Evolutionary conservation across 2,888 invertebrate genomes (phyloP), one percentile per base, ranked within the genome.

Genomic region (Drosophila histrio): DNA sequence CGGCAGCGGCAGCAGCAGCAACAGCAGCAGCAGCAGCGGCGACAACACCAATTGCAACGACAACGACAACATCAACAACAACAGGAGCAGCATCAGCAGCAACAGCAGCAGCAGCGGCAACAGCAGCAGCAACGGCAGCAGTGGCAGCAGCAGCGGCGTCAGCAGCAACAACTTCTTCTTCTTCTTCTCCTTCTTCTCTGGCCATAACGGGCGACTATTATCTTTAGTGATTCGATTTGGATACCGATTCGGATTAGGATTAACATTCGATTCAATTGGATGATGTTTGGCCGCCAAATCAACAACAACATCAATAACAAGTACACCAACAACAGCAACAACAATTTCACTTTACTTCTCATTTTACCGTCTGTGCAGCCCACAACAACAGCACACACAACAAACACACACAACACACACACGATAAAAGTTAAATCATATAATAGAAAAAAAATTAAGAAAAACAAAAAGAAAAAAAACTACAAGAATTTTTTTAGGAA

Each of bases 401-500:
- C 8, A 19, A 32, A 41, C 34, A 59, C 13, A 15, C 46, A 34
- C 9, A 38, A 56, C 46, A 39, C 44, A 59, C 32, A 58, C 43
- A 22, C 11, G 15, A 26, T 21, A 13, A 53, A 43, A 43, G 41
- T 32, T 34, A 34, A 32, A 24, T 13, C 54, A 44, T 44, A 17
- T 19, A 32, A n/a, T 19, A 41, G 15, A 43, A 26, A 34, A 41
- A 41, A 36, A 32, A 38, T 36, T 26, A 30, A 34, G 49, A 52
- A 39, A 43, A 56, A 58, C 43, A 59, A 43, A 32, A 46, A 36
- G 61, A 64, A 49, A 47, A 69, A 63, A 56, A 64, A 68, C 54
- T 58, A 74, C 71, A 77, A 73, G 78, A 78, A 87, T 81, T 87
- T 87, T 87, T 88, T 86, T 87, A 77, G 87, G 89, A 89, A 89